phyloP scores from a whole-genome alignment of 2,113 vertebrate species.

The Halcyon malimbica region DNA sequence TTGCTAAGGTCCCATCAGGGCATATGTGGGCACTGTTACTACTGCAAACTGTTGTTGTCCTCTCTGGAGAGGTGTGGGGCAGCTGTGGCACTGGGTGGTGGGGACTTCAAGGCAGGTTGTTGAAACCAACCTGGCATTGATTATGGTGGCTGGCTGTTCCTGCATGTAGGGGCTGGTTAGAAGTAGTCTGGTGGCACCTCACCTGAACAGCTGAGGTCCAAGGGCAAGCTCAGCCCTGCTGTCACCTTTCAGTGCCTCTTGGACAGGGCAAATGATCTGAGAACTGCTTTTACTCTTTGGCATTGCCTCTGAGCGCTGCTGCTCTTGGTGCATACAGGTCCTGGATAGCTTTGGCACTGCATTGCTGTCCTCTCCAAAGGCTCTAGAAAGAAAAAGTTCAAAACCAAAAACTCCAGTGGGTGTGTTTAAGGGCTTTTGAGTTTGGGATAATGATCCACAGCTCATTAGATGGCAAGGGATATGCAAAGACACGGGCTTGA shows the following conservation, averaged over 20 bases:
- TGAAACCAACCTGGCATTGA: background rate
- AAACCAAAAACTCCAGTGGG: conserved; percentile 70
- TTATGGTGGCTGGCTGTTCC: background rate
- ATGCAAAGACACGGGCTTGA: background rate
- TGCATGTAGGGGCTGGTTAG: background rate
- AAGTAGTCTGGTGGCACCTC: background rate
- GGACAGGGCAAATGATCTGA: background rate
- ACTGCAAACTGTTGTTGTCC: background rate
- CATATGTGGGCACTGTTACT: background rate
- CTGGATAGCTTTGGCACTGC: conserved; percentile 11
- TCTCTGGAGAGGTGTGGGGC: background rate
- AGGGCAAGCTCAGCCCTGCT: background rate
- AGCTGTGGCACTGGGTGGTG: background rate
- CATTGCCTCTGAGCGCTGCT: background rate
- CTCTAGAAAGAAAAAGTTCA: conserved; percentile 11
- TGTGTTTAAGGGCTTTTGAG: conserved; percentile 52
- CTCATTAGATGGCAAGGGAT: background rate
- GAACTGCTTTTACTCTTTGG: background rate
- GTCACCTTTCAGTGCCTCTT: background rate
- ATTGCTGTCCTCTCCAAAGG: conserved; percentile 26
- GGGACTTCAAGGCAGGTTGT: background rate
- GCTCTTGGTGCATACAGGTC: background rate
- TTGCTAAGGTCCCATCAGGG: background rate
- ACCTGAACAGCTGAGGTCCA: background rate
- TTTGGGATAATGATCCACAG: background rate